Evolutionary conservation across 2,888 invertebrate genomes (phyloP).

Genomic region (Campaea margaritaria): DNA sequence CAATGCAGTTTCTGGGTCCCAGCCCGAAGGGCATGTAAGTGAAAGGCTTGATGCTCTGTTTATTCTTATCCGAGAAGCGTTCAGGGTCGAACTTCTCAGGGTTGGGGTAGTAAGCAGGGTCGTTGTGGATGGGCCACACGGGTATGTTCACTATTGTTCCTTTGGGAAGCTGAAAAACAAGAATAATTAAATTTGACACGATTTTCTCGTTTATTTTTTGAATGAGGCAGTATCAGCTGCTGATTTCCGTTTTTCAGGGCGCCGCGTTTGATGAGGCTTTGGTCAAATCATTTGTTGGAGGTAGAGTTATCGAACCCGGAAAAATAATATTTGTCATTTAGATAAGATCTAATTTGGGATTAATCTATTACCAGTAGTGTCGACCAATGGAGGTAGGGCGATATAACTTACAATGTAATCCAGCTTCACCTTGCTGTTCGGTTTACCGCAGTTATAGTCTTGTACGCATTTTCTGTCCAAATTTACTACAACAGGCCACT

Average conservation of each 20-base stretch:
- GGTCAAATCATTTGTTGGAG: too few species aligned
- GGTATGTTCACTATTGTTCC: slow-evolving; percentile 66
- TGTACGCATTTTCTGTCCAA: slow-evolving; percentile 1
- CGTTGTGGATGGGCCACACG: slow-evolving; percentile 56
- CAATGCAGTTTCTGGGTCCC: slow-evolving; percentile 67
- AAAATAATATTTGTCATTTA: too few species aligned
- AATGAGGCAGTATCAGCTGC: too few species aligned
- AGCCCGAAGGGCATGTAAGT: slow-evolving; percentile 63
- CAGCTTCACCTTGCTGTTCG: slow-evolving; percentile 14
- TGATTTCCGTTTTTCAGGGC: neutral
- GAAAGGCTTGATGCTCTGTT: slow-evolving; percentile 52
- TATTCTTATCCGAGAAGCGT: slow-evolving; percentile 59
- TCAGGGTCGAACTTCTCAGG: slow-evolving; percentile 63
- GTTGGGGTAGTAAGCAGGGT: slow-evolving; percentile 53
- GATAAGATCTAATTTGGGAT: too few species aligned
- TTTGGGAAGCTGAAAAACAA: slow-evolving; percentile 54
- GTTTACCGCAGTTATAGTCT: slow-evolving; percentile 3
- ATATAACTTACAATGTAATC: slow-evolving; percentile 64
- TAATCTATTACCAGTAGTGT: too few species aligned
- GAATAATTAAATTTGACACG: neutral
- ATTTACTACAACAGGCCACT: neutral
- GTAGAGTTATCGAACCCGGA: too few species aligned
- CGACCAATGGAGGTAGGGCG: too few species aligned
- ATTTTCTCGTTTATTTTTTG: too few species aligned
- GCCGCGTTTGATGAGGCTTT: too few species aligned